Percentiles rank a stretch among this genome's conserved stretches.
These are phyloP conservation scores for Progne subis DNA, from an alignment of 2,113 vertebrate genomes.

Conservation along the genomic window DNA sequence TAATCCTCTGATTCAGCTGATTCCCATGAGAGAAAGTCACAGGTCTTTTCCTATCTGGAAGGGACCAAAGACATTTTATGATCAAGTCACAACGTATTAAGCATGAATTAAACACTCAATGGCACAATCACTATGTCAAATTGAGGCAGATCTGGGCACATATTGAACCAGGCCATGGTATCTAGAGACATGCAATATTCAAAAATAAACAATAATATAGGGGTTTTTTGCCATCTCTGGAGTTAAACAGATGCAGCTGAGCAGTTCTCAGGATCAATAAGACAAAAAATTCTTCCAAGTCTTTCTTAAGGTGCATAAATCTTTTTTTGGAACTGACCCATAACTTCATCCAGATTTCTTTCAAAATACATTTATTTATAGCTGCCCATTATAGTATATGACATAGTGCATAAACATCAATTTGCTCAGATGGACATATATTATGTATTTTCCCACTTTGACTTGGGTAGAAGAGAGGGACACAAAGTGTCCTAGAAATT, in stretches of 20 bases:
- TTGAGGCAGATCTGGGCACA: not conserved
- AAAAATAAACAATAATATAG: not conserved
- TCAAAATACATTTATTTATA: slow-evolving; percentile 3
- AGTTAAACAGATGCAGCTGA: not conserved
- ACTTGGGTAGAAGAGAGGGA: not conserved
- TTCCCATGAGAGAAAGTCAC: not conserved
- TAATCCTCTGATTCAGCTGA: not conserved
- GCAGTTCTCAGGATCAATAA: not conserved
- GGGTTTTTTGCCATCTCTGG: not conserved
- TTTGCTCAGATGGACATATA: not conserved
- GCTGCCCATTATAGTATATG: not conserved
- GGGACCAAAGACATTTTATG: not conserved
- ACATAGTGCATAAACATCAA: not conserved
- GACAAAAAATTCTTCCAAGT: not conserved
- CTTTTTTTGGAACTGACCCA: not conserved
- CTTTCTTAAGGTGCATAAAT: not conserved
- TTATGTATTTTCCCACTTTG: not conserved
- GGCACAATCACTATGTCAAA: not conserved
- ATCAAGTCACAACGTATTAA: not conserved
- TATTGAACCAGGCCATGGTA: not conserved
- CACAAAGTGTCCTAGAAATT: not conserved
- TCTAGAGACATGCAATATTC: not conserved
- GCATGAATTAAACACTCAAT: not conserved
- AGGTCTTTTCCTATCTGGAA: not conserved
- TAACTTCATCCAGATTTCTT: not conserved